Base-by-base conservation (phyloP, 2,113 vertebrate species). In the Eleginops maclovinus region DNA sequence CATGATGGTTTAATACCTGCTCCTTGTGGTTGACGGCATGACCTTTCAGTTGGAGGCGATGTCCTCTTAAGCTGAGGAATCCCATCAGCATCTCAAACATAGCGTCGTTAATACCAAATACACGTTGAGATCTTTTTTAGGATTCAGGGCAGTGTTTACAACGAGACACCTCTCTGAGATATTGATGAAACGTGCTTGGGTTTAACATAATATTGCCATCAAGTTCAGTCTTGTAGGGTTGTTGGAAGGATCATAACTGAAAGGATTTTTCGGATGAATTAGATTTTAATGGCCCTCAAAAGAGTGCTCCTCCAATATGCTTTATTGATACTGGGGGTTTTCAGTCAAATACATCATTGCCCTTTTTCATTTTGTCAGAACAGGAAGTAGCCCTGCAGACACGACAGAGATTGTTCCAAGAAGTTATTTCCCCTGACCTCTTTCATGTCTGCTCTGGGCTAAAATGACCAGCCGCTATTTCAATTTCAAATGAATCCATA, bases 51-150 rank as follows among this genome's bases (percentile, higher is more conserved):
- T 55, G 22, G 26, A 26, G 24, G 26, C 44, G 50, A 79, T 24
- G 54, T 56, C 62, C 61, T 61, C 59, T 41, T 44, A 58, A 69
- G 65, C 60, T 72, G 60, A 53, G 4, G 31, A 28, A 17, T 26
- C 41, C 36, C 10, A 15, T 26, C 21, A 36, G 11, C 50, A 63
- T 62, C 62, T 61, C 9, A 50, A 41, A 43, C 49, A 12, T 17
- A 1, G 36, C 3, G 17, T 66, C 12, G 72, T 17, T 9, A 40
- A 76, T 14, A 54, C 0, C 12, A 69, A 71, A 66, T 2, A 46
- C 31, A 44, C 7, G 1, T 16, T 14, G 4, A 21, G 12, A 26
- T 79, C 17, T 19, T 58, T 36, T 28, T 41, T 4, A 19, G 16
- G 55, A 4, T 31, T 64, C 51, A 56, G 28, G 24, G 21, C 12